Base-by-base conservation (phyloP, 1,140 invertebrate species). In the Drosophila mojavensis region DNA sequence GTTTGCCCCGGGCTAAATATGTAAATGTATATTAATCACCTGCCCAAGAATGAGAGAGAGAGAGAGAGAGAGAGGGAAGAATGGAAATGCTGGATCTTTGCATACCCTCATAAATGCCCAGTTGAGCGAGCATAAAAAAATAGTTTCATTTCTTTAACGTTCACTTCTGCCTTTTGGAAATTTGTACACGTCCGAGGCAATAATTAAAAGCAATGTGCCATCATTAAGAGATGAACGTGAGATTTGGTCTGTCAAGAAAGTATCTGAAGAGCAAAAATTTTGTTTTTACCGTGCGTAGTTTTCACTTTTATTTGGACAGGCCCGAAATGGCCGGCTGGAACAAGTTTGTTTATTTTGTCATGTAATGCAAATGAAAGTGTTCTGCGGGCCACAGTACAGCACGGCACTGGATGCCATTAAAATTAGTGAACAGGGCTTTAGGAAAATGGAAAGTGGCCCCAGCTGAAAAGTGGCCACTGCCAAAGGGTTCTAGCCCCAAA, bases 181-280 rank as follows among this genome's bases (percentile, higher is more conserved):
- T 86, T 69, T 64, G 45, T 79, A 51, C 82, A 86, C 82, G 82
- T 81, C 65, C 67, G 48, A 2, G 51, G 7, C 60, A 69, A 65
- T 75, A 86, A 85, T 81, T 85, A 86, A 86, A 39, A 82, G 45
- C 56, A 61, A 72, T 72, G 78, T 53, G 64, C 68, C 79, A 81
- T 79, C 83, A 86, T 86, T 86, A 86, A 80, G 65, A 86, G 83
- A 86, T 86, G 79, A 74, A 86, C 83, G 83, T 86, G 83, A 86
- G 83, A 86, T 86, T 86, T 78, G 47, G 53, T 15, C 45, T 5
- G 45, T 24, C 72, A 72, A 67, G 69, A 75, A 70, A 62, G 78
- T 69, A 55, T 47, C 36, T 53, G 39, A 48, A 61, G 67, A 78
- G 64, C 67, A 72, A 62, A 69, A 47, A 60, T 78, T 51, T 78